These are phyloP conservation scores for Neoniphon sammara DNA, from an alignment of 2,797 vertebrate genomes.

Conservation along the genomic window DNA sequence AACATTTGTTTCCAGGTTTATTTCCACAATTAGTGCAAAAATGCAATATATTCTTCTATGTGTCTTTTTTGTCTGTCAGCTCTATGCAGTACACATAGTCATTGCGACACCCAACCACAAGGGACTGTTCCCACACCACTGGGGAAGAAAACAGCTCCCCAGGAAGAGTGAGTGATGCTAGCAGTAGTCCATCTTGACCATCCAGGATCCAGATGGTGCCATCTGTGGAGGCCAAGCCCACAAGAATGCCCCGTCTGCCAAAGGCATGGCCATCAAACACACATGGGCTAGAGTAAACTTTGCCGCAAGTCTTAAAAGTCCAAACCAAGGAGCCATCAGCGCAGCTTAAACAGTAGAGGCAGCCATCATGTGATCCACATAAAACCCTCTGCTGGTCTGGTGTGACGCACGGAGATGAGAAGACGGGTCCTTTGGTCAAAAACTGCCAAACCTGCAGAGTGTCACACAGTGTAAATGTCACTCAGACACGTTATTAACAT, in stretches of 20 bases:
- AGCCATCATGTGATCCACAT: constrained; percentile 93
- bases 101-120: constrained; percentile 94
- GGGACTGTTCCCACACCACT: constrained; percentile 81
- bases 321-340: constrained; percentile 86
- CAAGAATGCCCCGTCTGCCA: constrained; percentile 73
- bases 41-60: neutral
- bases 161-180: constrained; percentile 79
- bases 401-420: constrained; percentile 91
- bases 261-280: constrained; percentile 75
- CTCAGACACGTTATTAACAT: neutral
- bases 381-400: constrained; percentile 77
- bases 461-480: no score
- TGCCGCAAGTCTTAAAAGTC: constrained; percentile 88
- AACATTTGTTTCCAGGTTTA: constrained; percentile 22
- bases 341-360: constrained; percentile 87
- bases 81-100: constrained; percentile 93
- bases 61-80: constrained; percentile 60
- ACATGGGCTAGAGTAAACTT: constrained; percentile 90
- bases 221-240: constrained; percentile 90
- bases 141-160: constrained; percentile 96
- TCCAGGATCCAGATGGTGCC: constrained; percentile 91
- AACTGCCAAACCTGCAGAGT: constrained; percentile 89
- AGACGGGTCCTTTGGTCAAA: constrained; percentile 87
- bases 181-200: constrained; percentile 78
- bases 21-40: constrained; percentile 29